Percentiles rank a stretch among this genome's conserved stretches.
Evolutionary conservation across 2,113 vertebrate genomes (phyloP).

Genomic region (Chlorodrepanis virens): DNA sequence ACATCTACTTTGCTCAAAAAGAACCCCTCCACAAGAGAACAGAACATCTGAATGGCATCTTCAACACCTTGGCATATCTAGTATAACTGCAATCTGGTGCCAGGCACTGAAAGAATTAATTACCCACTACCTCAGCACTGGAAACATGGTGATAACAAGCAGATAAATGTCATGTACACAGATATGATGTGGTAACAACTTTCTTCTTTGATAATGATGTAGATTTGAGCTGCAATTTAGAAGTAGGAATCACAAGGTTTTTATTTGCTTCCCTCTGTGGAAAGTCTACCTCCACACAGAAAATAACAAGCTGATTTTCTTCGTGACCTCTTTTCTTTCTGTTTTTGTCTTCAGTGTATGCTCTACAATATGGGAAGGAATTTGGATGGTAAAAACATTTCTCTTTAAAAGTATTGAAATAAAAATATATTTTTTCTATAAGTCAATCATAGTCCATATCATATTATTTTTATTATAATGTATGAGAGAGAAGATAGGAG

Average conservation of each 20-base stretch:
- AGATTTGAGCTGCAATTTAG: neutral
- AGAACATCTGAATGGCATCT: slow-evolving; percentile 11
- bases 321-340: neutral
- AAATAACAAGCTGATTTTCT: neutral
- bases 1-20: neutral
- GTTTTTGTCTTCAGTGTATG: neutral
- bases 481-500: neutral
- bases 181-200: slow-evolving; percentile 5
- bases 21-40: neutral
- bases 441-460: neutral
- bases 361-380: neutral
- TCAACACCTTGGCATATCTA: slow-evolving; percentile 2
- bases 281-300: neutral
- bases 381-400: neutral
- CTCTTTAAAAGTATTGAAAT: neutral
- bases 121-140: neutral
- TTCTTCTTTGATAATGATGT: slow-evolving; percentile 9
- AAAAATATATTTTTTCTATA: neutral
- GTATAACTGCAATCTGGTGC: neutral
- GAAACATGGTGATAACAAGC: slow-evolving; percentile 44
- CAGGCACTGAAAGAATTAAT: slow-evolving; percentile 48
- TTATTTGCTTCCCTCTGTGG: neutral
- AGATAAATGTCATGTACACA: slow-evolving; percentile 39
- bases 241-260: neutral
- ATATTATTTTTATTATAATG: neutral